A percentile compares a stretch with the other conserved stretches of the same genome.
Conservation (phyloP, 2,797 vertebrate species). For the Lagorchestes hirsutus region DNA sequence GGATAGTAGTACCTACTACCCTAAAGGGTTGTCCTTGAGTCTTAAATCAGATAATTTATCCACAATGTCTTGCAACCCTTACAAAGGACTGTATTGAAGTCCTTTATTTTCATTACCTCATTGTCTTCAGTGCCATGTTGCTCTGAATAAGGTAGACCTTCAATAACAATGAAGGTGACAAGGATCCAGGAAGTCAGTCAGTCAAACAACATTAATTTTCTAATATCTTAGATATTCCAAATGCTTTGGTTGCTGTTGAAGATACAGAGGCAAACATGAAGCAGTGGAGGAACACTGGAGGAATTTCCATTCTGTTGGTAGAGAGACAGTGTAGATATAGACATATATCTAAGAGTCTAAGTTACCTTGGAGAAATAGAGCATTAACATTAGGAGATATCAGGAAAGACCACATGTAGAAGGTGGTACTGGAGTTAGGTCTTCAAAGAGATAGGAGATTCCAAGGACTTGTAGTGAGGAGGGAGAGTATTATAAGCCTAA, state of each 20-base stretch:
- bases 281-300: not conserved
- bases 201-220: not conserved
- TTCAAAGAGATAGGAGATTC: not conserved
- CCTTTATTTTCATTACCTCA: not conserved
- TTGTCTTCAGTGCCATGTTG: not conserved
- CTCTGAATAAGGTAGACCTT: not conserved
- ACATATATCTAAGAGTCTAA: not conserved
- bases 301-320: not conserved
- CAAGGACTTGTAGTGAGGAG: not conserved
- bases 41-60: not conserved
- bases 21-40: not conserved
- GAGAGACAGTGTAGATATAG: not conserved
- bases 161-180: not conserved
- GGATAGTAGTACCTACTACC: not conserved
- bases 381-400: not conserved
- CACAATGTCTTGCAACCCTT: not conserved
- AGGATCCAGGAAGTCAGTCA: not conserved
- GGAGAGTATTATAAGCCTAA: not conserved
- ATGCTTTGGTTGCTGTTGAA: not conserved
- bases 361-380: not conserved
- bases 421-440: not conserved
- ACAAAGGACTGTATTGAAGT: not conserved
- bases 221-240: not conserved
- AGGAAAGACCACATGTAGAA: too few species aligned
- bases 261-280: not conserved